Evolutionary conservation across 2,113 vertebrate genomes (phyloP).

Genomic region (Mesembrinibis cayennensis): DNA sequence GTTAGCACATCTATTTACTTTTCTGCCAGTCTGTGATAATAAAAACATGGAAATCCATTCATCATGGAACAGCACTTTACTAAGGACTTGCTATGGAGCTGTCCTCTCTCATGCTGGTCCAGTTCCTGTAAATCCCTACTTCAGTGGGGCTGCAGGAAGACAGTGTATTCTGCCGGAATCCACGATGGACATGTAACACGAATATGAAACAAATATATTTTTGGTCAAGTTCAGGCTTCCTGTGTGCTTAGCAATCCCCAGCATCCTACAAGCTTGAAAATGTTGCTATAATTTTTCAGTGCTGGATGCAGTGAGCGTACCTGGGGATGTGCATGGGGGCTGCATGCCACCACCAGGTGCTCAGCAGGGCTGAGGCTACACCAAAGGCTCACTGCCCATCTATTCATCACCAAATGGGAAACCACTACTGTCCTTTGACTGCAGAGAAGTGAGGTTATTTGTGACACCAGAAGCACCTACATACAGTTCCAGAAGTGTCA

Average conservation of each 20-base stretch:
- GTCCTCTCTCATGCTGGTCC: background rate
- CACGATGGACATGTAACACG: fast-evolving
- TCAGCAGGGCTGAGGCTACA: background rate
- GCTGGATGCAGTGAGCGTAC: background rate
- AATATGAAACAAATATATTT: fast-evolving
- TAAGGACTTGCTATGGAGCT: background rate
- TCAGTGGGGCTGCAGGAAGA: background rate
- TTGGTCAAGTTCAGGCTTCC: background rate
- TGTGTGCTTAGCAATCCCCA: background rate
- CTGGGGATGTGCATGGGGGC: fast-evolving
- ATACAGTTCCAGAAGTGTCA: background rate
- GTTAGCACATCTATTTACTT: background rate
- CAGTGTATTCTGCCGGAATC: background rate
- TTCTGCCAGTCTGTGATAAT: background rate
- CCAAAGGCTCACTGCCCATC: background rate
- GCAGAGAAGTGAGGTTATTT: background rate
- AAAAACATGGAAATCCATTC: background rate
- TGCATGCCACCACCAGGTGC: background rate
- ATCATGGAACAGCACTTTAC: background rate
- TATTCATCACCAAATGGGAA: too few relatives aligned
- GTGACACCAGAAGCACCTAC: background rate
- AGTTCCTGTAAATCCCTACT: background rate
- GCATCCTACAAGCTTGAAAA: background rate
- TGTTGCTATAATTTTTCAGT: background rate
- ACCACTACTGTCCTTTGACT: too few relatives aligned